Evolutionary conservation across 2,797 vertebrate species (phyloP).

Genomic region (Siniperca obscura): DNA sequence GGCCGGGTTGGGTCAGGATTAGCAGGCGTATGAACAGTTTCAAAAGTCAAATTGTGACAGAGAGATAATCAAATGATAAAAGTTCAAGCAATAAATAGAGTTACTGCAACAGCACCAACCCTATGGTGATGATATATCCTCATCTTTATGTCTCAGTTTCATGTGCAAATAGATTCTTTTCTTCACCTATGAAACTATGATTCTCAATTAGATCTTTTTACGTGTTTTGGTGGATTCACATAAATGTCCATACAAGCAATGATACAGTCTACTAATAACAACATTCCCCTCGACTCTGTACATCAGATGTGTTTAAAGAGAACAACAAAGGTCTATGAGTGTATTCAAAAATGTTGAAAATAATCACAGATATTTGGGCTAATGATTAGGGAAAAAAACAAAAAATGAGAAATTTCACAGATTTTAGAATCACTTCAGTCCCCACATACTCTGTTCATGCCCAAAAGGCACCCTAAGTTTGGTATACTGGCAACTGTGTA

Average conservation of each 20-base stretch:
- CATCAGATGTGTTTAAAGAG: constrained; percentile 54
- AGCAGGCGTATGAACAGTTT: constrained; percentile 8
- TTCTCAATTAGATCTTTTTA: constrained; percentile 18
- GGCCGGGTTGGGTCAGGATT: background rate
- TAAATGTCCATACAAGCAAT: constrained; percentile 50
- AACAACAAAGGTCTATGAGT: constrained; percentile 53
- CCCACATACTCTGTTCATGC: constrained; percentile 71
- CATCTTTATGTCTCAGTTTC: constrained; percentile 19
- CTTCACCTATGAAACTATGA: constrained; percentile 35
- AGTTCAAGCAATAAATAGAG: constrained; percentile 33
- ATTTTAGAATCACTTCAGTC: constrained; percentile 63
- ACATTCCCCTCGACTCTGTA: constrained; percentile 43
- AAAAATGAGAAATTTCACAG: constrained; percentile 59
- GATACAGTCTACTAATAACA: constrained; percentile 42
- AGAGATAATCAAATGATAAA: constrained; percentile 51
- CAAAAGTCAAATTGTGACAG: constrained; percentile 36
- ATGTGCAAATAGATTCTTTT: constrained; percentile 53
- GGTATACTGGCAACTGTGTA: constrained; percentile 74
- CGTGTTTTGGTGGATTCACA: constrained; percentile 45
- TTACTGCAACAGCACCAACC: constrained; percentile 15
- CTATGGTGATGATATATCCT: constrained; percentile 8
- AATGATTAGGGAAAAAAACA: constrained; percentile 30
- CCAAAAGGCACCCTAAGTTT: constrained; percentile 80
- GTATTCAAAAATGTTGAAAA: constrained; percentile 51
- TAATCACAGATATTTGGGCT: constrained; percentile 56